Evolutionary conservation across 35 echinoderm and acorn worm genomes (phyloP).

Genomic region (Lytechinus pictus): DNA sequence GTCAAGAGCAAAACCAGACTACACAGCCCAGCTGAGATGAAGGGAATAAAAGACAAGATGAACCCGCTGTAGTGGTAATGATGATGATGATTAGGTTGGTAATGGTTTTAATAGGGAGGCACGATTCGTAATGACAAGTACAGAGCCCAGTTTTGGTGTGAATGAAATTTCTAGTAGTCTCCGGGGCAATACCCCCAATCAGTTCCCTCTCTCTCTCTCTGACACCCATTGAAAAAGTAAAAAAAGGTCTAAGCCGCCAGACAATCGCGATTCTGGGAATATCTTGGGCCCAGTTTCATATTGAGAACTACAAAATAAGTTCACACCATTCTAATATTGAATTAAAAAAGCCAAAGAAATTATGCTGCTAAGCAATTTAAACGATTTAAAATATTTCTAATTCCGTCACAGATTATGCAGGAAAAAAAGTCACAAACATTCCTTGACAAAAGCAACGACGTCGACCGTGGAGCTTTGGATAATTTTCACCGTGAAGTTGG

Average conservation of each 20-base stretch:
- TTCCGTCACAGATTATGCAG: no score
- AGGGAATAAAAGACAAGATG: not conserved
- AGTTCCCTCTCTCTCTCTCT: not conserved
- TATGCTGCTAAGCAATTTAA: no score
- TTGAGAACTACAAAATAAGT: no score
- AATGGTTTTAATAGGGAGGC: not conserved
- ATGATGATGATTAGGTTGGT: not conserved
- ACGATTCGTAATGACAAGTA: not conserved
- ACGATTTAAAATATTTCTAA: no score
- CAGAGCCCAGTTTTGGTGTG: not conserved
- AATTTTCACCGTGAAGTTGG: not conserved
- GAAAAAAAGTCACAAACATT: not conserved
- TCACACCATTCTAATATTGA: no score
- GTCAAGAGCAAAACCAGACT: slow-evolving; percentile 11
- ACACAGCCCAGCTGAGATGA: not conserved
- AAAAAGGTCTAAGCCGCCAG: no score
- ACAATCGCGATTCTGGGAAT: no score
- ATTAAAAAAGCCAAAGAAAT: no score
- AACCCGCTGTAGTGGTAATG: not conserved
- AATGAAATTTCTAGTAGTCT: not conserved
- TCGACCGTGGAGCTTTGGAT: not conserved
- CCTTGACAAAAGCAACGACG: no score
- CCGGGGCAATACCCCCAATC: not conserved
- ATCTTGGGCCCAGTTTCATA: no score
- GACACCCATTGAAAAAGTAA: not conserved